Evolutionary conservation across 1,140 invertebrate genomes (phyloP).

Genomic region (Rhyacophila brunnea): DNA sequence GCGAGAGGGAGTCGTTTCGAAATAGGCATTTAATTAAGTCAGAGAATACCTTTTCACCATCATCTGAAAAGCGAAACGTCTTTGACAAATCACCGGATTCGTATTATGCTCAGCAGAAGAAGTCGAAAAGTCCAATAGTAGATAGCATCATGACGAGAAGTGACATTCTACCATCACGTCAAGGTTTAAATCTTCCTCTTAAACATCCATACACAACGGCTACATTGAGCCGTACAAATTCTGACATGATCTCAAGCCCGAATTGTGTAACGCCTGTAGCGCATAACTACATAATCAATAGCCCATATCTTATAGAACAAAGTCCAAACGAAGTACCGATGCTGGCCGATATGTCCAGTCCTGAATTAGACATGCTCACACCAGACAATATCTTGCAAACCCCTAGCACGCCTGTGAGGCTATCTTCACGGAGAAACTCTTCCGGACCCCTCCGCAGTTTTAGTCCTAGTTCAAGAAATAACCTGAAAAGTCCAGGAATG

Average conservation of each 20-base stretch:
- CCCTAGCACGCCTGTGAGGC: slow-evolving; percentile 23
- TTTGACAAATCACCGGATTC: slow-evolving; percentile 23
- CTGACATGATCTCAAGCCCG: slow-evolving; percentile 10
- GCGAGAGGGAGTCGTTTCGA: slow-evolving; percentile 21
- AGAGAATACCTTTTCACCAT: slow-evolving; percentile 14
- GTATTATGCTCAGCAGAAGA: slow-evolving; percentile 39
- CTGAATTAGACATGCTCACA: slow-evolving; percentile 58
- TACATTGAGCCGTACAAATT: slow-evolving; percentile 32
- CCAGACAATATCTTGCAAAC: slow-evolving; percentile 52
- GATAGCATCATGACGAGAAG: slow-evolving; percentile 55
- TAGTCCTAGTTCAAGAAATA: slow-evolving; percentile 1
- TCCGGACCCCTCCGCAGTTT: slow-evolving; percentile 18
- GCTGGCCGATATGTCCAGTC: slow-evolving; percentile 58
- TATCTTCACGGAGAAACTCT: slow-evolving; percentile 15
- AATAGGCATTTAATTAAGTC: slow-evolving; percentile 9
- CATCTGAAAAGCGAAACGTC: slow-evolving; percentile 13
- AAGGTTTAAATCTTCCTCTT: slow-evolving; percentile 52
- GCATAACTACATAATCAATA: slow-evolving; percentile 11
- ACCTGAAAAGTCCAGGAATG: not conserved
- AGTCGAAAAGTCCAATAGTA: slow-evolving; percentile 53
- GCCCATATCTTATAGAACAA: slow-evolving; percentile 44
- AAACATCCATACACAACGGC: slow-evolving; percentile 44
- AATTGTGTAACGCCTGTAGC: not conserved
- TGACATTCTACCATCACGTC: slow-evolving; percentile 47
- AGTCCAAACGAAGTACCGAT: slow-evolving; percentile 52